Conservation (phyloP, 2,797 vertebrate species). For the Australoheros facetus region DNA sequence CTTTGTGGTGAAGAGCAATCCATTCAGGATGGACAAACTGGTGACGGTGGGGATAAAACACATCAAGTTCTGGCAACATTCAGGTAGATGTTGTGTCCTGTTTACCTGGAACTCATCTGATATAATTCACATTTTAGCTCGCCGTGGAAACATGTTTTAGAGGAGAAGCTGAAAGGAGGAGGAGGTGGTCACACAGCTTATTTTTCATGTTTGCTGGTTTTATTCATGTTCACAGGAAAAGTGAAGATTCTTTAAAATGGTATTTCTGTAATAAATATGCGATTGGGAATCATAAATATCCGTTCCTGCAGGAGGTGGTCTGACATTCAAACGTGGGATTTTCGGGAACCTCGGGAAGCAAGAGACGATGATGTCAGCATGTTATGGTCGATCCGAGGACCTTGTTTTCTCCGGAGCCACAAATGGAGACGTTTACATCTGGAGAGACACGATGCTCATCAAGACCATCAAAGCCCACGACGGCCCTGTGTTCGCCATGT, state of each 20-base stretch:
- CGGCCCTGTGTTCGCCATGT: slow-evolving; percentile 95
- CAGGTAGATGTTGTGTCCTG: slow-evolving; percentile 74
- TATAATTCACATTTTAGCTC: background rate
- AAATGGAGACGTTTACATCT: slow-evolving; percentile 95
- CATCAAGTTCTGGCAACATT: slow-evolving; percentile 98
- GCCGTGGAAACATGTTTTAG: background rate
- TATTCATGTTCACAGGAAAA: background rate
- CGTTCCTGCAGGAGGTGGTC: slow-evolving; percentile 85
- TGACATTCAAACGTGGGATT: slow-evolving; percentile 88
- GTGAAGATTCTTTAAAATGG: background rate
- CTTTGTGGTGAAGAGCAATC: slow-evolving; percentile 94
- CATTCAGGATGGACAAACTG: slow-evolving; percentile 91
- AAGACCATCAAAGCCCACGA: slow-evolving; percentile 97
- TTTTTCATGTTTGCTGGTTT: background rate
- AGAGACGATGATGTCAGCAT: slow-evolving; percentile 96
- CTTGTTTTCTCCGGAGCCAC: slow-evolving; percentile 93
- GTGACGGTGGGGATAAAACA: slow-evolving; percentile 96
- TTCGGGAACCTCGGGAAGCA: slow-evolving; percentile 88
- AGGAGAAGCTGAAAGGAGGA: no score
- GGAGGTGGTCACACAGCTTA: background rate
- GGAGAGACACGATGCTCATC: slow-evolving; percentile 89
- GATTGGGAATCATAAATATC: background rate
- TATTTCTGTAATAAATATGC: background rate
- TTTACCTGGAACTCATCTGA: background rate
- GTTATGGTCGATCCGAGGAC: slow-evolving; percentile 91